Base-by-base conservation (phyloP, 2,888 invertebrate species). In the Venusia cambrica region DNA sequence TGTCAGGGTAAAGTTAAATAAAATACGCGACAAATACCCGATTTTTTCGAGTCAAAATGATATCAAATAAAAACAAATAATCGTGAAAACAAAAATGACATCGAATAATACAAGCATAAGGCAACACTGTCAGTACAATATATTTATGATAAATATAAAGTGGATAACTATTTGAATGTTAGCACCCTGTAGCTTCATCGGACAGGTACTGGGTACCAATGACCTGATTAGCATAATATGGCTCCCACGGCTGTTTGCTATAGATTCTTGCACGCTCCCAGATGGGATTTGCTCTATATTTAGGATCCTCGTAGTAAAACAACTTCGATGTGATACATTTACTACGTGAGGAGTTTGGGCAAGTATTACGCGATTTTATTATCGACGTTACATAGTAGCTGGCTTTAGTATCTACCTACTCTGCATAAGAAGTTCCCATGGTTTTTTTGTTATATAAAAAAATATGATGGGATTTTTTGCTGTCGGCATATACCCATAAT, bases 201-300 rank as follows among this genome's bases (percentile, higher is more conserved):
- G 73, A 83, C 81, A 74, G 73, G 81, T 75, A 71, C 57, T 41
- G 83, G 73, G 75, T 81, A 84, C 81, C 85, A 87, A 85, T 72
- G 87, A 85, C 87, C 85, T 85, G 75, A 57, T 85, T 85, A 75
- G 67, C 85, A 85, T 85, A 85, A 75, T 55, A 50, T 47, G 68
- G 83, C 75, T 85, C 85, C 77, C 85, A 85, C 85, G 85, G 61
- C 73, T 66, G 54, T 68, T 73, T 64, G 71, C 79, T 75, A 85
- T 84, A 85, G 85, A 85, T 85, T 85, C 85, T 83, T 85, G 79
- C 84, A 84, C 84, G 85, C 76, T 77, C 70, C 62, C 63, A 70
- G 64, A 69, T 75, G 75, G 77, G 81, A 81, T 83, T 79, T 85
- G 85, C 85, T 85, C 85, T 85, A 85, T 85, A 84, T 85, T 84